A percentile compares a stretch with the other conserved stretches of the same genome.
phyloP scores from a whole-genome alignment of 1,140 invertebrate species.

The Chelonus insularis region DNA sequence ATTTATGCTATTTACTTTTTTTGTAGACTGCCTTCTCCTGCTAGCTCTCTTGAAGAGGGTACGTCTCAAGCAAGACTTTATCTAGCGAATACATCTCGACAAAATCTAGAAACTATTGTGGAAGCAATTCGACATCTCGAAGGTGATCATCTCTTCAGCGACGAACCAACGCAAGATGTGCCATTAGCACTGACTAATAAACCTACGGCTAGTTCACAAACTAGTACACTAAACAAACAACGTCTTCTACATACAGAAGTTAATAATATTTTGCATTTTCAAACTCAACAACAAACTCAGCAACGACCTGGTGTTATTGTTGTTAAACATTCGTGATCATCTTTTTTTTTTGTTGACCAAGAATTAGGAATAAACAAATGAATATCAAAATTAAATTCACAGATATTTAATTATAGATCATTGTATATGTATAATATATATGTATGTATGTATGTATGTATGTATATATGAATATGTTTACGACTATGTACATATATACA shows the following conservation, averaged over 20 bases:
- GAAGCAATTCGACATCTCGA: conserved; percentile 96
- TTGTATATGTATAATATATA: too few relatives aligned
- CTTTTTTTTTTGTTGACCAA: conserved; percentile 29
- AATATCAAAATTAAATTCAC: too few relatives aligned
- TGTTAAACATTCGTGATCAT: conserved; percentile 76
- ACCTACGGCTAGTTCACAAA: conserved; percentile 27
- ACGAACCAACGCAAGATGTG: conserved; percentile 70
- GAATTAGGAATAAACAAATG: too few relatives aligned
- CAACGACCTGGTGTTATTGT: conserved; percentile 84
- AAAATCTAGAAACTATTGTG: conserved; percentile 96
- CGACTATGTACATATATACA: too few relatives aligned
- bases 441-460: too few relatives aligned
- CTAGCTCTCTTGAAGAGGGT: conserved; percentile 61
- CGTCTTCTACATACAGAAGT: conserved; percentile 66
- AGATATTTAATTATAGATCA: too few relatives aligned
- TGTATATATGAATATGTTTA: too few relatives aligned
- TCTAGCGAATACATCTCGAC: conserved; percentile 79
- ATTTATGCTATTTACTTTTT: too few relatives aligned
- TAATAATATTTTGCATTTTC: conserved; percentile 68
- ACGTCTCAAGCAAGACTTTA: conserved; percentile 66
- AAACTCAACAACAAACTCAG: conserved; percentile 64
- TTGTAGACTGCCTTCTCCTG: conserved; percentile 63
- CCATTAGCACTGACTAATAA: conserved; percentile 77
- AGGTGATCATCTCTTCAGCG: conserved; percentile 87
- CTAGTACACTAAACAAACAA: conserved; percentile 35